Evolutionary conservation across 2,113 vertebrate genomes (phyloP).

Genomic region (Notothenia rossii): DNA sequence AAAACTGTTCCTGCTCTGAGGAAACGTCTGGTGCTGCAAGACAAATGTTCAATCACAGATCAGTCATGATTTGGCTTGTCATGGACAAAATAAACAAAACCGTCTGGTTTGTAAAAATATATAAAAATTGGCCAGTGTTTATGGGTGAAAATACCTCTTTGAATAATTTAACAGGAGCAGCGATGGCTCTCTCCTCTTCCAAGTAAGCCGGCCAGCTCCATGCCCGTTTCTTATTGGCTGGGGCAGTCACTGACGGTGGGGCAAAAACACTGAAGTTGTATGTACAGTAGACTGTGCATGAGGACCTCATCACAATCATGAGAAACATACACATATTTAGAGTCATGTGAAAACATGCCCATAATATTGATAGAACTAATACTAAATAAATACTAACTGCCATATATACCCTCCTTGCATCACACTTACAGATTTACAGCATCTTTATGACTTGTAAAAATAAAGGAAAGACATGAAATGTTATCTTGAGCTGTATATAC

Average conservation of each 20-base stretch:
- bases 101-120: neutral
- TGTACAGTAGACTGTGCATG: neutral
- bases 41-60: conserved; percentile 9
- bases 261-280: neutral
- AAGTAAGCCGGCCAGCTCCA: conserved; percentile 98
- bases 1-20: conserved; percentile 96
- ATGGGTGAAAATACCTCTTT: conserved; percentile 88
- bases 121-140: neutral
- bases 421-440: too few species aligned
- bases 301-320: neutral
- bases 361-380: neutral
- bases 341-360: neutral
- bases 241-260: conserved; percentile 73
- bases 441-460: too few species aligned
- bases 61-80: neutral
- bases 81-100: neutral
- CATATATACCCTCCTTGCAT: neutral
- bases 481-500: conserved; percentile 65
- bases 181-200: conserved; percentile 92
- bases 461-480: too few species aligned
- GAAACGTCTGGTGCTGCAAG: conserved; percentile 93
- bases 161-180: conserved; percentile 94
- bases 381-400: too few species aligned
- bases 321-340: neutral
- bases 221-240: conserved; percentile 90